Conservation (phyloP, 2,113 vertebrate genomes). For the Epinephelus fuscoguttatus region DNA sequence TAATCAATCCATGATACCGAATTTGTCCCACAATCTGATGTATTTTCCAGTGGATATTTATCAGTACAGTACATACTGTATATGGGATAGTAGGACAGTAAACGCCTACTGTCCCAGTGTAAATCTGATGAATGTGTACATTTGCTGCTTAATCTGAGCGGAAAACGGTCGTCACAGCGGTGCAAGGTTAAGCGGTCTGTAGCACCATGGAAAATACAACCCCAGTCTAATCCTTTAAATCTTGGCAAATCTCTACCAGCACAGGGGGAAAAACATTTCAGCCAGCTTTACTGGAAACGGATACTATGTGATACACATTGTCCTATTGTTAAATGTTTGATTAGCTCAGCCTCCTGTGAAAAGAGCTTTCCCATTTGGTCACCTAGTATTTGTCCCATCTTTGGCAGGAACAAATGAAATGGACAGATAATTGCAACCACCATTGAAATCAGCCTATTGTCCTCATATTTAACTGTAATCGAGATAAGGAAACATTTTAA, state of each 20-base stretch:
- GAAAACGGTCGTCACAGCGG: slow-evolving; percentile 53
- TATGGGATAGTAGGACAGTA: neutral
- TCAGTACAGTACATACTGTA: neutral
- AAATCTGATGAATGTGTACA: slow-evolving; percentile 49
- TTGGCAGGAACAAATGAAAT: slow-evolving; percentile 25
- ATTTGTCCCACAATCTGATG: neutral
- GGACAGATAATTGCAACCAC: slow-evolving; percentile 14
- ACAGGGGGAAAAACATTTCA: slow-evolving; percentile 22
- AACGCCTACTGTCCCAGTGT: slow-evolving; percentile 9
- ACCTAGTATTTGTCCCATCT: slow-evolving; percentile 31
- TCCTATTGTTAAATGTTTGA: slow-evolving; percentile 63
- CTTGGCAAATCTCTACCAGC: slow-evolving; percentile 62
- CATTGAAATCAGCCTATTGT: slow-evolving; percentile 6
- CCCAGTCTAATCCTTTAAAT: slow-evolving; percentile 68
- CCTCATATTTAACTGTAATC: neutral
- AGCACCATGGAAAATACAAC: slow-evolving; percentile 63
- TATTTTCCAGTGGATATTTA: neutral
- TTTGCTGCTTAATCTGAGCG: slow-evolving; percentile 56
- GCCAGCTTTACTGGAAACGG: slow-evolving; percentile 54
- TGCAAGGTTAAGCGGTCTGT: slow-evolving; percentile 65
- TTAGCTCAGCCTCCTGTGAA: slow-evolving; percentile 39
- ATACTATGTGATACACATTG: slow-evolving; percentile 46
- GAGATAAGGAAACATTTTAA: neutral
- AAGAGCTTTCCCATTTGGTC: slow-evolving; percentile 35
- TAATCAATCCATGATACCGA: neutral